These are phyloP conservation scores for Listronotus bonariensis DNA, from an alignment of 1,140 invertebrate genomes.

Conservation along the genomic window DNA sequence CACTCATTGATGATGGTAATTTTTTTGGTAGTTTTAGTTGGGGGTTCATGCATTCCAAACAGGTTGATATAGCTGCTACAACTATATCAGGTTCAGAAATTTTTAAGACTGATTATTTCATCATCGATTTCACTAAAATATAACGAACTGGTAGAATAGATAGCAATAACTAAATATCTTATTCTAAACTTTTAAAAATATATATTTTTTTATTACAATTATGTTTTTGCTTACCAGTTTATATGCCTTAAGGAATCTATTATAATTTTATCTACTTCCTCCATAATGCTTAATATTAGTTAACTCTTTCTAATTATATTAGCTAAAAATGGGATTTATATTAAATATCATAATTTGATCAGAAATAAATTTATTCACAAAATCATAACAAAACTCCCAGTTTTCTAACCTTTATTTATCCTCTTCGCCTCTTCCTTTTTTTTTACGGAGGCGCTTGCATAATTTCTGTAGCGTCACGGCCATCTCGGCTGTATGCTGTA, in stretches of 20 bases:
- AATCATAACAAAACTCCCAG: too few relatives aligned
- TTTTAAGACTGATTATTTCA: constrained; percentile 69
- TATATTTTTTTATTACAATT: constrained; percentile 8
- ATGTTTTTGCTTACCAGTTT: constrained; percentile 66
- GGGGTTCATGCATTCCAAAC: constrained; percentile 74
- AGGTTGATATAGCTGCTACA: constrained; percentile 74
- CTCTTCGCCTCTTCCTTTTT: too few relatives aligned
- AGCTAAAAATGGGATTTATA: too few relatives aligned
- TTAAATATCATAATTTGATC: too few relatives aligned
- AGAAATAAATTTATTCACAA: too few relatives aligned
- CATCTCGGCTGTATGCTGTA: too few relatives aligned
- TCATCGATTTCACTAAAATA: constrained; percentile 74
- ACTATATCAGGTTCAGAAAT: constrained; percentile 76
- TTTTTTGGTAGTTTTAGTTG: constrained; percentile 66
- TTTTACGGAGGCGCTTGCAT: too few relatives aligned
- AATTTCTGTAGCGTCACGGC: too few relatives aligned
- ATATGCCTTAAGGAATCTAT: constrained; percentile 80
- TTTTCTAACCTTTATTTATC: too few relatives aligned
- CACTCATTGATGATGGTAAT: constrained; percentile 71
- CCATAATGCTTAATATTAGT: constrained; percentile 63
- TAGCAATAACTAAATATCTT: constrained; percentile 4
- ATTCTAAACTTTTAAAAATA: too few relatives aligned
- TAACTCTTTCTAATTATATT: too few relatives aligned
- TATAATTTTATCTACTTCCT: constrained; percentile 90
- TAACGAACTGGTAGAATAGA: not conserved